Conservation (phyloP, 2,113 vertebrate species). For the Xyrauchen texanus region DNA sequence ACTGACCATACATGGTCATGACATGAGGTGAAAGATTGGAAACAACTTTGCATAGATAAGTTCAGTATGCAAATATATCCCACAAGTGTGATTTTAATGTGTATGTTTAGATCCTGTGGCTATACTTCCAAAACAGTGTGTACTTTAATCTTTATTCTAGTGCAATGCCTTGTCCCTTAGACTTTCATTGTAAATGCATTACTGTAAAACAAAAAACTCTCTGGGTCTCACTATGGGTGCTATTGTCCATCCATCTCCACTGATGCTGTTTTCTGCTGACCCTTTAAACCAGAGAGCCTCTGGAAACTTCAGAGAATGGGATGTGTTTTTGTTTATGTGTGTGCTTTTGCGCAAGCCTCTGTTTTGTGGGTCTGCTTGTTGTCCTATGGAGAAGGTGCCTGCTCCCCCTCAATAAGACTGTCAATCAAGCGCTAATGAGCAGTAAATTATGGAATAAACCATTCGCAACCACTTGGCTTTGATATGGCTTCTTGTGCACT, state of each 20-base stretch:
- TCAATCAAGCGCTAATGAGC: conserved; percentile 70
- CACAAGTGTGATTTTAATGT: no score
- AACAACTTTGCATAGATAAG: no score
- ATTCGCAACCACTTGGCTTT: conserved; percentile 70
- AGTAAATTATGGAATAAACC: conserved; percentile 75
- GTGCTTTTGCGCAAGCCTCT: conserved; percentile 1
- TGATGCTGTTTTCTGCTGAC: conserved; percentile 67
- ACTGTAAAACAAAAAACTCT: no score
- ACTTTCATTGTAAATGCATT: no score
- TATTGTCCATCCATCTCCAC: conserved; percentile 69
- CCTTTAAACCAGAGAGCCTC: conserved; percentile 61
- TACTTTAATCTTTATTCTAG: no score
- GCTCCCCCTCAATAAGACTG: conserved; percentile 49
- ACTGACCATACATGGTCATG: no score
- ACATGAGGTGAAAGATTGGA: no score
- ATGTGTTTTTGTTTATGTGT: conserved; percentile 2
- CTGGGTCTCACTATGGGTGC: no score
- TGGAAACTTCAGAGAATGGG: conserved; percentile 54
- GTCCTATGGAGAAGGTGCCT: conserved; percentile 29
- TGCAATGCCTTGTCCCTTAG: no score
- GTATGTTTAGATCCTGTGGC: no score
- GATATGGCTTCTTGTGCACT: conserved; percentile 71
- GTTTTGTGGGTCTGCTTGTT: conserved; percentile 6
- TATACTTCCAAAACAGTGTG: no score
- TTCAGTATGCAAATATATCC: no score